Evolutionary conservation across 2,113 vertebrate genomes (phyloP), one percentile per base, ranked within the genome.

Genomic region (Scomber colias): DNA sequence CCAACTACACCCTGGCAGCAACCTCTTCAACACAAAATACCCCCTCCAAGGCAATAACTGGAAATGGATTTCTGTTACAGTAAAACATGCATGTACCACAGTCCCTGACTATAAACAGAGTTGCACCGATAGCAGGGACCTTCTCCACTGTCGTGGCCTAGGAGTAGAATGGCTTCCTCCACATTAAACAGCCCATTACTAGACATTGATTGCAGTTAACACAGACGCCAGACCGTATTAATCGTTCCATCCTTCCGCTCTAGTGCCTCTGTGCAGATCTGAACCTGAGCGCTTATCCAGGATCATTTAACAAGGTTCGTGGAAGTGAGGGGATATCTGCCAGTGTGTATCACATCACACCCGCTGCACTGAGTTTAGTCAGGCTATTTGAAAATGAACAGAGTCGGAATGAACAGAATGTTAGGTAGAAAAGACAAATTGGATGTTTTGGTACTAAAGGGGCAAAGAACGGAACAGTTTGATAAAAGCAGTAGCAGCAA

Each of bases 161-260:
- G 61, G 60, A 89, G 81, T 46, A 56, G 59, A 84, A 64, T 40
- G 1, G 72, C 80, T 85, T 79, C 84, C 79, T 79, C 75, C 31
- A 74, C 86, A 89, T 91, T 88, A 86, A 93, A 92, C 77, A 89
- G 83, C 67, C 83, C 83, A 93, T 93, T 90, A 91, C 84, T 57
- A 86, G 80, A 90, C 84, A 92, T 90, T 91, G 90, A 94, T 93
- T 92, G 83, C 78, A 86, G 88, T 90, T 90, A 91, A 90, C 88
- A 85, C 89, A 57, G 13, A 85, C 7, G 80, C 79, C 87, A 88
- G 81, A 60, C 56, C 65, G 44, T 89, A 94, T 92, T 90, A 93
- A 92, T 92, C 80, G 83, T 19, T 81, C 71, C 89, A 87, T 91
- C 85, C 88, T 87, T 90, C 83, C 19, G 63, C 81, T 81, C 46